Evolutionary conservation across 2,888 invertebrate genomes (phyloP), one percentile per base, ranked within the genome.

Genomic region (Ditula angustiorana): DNA sequence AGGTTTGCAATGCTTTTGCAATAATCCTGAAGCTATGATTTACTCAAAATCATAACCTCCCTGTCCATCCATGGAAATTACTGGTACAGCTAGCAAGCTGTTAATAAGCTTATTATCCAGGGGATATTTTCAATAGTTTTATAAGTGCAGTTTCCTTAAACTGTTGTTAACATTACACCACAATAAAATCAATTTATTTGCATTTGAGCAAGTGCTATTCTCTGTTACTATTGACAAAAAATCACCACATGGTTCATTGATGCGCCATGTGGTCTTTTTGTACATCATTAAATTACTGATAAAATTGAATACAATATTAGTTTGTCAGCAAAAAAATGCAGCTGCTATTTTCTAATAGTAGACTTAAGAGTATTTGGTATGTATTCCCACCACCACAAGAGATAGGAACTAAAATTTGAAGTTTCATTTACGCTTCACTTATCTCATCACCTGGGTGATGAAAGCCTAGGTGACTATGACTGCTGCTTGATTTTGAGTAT

Each of bases 11-110:
- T 21, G 52, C 30, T 64, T 59, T 53, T 46, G 64, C 53, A 59
- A 59, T 30, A 59, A 16, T 53, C 64, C 64, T 53, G 53, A 64
- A 53, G 28, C 16, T 35, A 30, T 30, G 47, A 28, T 49, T 58
- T 19, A 5, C 24, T 19, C 19, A 23, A 16, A 35, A 23, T 57
- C 44, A 13, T 57, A 63, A 58, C 63, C 52, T 50, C 13, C 57
- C 19, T 13, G n/a, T 1, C 35, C 1, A 8, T 10, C 11, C 41
- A 19, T 10, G 41, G 10, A 8, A 19, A 19, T 19, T 41, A 41
- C 37, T 37, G 37, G 16, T 37, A 5, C 2, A 10, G 8, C 10
- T 19, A 3, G 19, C 19, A 19, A 10, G 16, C 19, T 41, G 41
- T 8, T 19, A 41, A 10, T 19, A 16, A 10, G 35, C n/a, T 19